phyloP scores from a whole-genome alignment of 2,797 vertebrate genomes.

The Hypotaenidia philippensis region DNA sequence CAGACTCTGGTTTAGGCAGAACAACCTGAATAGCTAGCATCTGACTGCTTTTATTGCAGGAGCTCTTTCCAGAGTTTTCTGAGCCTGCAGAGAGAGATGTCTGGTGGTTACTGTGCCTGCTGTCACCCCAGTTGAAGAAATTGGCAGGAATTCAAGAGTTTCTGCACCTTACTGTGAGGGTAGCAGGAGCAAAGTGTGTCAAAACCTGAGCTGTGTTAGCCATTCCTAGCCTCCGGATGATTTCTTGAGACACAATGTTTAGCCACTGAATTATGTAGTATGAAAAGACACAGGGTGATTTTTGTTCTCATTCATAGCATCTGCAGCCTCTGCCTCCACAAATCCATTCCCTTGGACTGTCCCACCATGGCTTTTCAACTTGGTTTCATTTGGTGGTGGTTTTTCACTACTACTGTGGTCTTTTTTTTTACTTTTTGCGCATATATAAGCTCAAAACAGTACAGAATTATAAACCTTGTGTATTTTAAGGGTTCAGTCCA shows the following conservation, averaged over 20 bases:
- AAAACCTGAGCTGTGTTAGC: not conserved
- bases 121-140: not conserved
- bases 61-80: not conserved
- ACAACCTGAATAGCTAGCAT: not conserved
- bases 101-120: not conserved
- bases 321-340: not conserved
- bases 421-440: not conserved
- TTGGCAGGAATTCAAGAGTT: not conserved
- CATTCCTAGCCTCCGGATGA: not conserved
- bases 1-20: not conserved
- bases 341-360: not conserved
- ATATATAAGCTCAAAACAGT: not conserved
- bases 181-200: not conserved
- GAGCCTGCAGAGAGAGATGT: not conserved
- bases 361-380: not conserved
- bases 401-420: not conserved
- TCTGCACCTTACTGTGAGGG: not conserved
- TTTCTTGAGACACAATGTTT: not conserved
- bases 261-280: fast-evolving
- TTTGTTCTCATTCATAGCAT: not conserved
- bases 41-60: not conserved
- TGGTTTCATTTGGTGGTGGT: not conserved
- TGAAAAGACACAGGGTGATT: not conserved
- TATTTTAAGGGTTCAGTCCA: not conserved
- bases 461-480: not conserved